These are phyloP conservation scores for Sinosuthora webbiana DNA, from an alignment of 2,113 vertebrate species.

Conservation along the genomic window DNA sequence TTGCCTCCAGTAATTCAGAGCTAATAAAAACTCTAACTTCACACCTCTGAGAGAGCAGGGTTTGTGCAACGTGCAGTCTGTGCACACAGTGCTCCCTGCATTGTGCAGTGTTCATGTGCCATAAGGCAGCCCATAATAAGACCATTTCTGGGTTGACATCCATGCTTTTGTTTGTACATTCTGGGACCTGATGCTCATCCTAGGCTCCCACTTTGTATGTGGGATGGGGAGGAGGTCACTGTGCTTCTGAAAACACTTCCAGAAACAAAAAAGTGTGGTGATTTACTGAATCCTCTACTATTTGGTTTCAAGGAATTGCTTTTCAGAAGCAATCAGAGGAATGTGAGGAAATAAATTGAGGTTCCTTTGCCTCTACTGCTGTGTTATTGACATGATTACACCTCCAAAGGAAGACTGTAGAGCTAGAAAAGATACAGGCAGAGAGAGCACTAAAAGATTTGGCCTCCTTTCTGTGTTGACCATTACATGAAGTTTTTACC, in stretches of 20 bases:
- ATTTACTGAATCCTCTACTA: neutral
- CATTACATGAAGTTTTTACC: neutral
- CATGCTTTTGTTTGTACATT: neutral
- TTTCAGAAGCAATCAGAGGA: neutral
- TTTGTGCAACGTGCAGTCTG: neutral
- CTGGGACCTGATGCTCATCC: neutral
- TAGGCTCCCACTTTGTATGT: neutral
- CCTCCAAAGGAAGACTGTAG: neutral
- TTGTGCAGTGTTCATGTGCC: neutral
- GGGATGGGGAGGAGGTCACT: neutral
- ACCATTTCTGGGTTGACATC: neutral
- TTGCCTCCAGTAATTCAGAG: neutral
- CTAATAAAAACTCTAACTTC: neutral
- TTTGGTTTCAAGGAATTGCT: neutral
- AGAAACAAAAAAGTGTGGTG: neutral
- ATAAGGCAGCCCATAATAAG: neutral
- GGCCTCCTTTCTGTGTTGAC: neutral
- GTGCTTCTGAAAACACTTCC: neutral
- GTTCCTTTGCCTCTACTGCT: neutral
- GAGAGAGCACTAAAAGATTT: neutral
- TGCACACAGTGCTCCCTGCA: neutral
- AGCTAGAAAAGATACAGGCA: neutral
- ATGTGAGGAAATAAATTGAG: neutral
- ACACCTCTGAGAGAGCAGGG: neutral
- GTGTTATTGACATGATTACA: neutral